These are phyloP conservation scores for Oxyruncus cristatus DNA, from an alignment of 2,113 vertebrate genomes.

Conservation along the genomic window DNA sequence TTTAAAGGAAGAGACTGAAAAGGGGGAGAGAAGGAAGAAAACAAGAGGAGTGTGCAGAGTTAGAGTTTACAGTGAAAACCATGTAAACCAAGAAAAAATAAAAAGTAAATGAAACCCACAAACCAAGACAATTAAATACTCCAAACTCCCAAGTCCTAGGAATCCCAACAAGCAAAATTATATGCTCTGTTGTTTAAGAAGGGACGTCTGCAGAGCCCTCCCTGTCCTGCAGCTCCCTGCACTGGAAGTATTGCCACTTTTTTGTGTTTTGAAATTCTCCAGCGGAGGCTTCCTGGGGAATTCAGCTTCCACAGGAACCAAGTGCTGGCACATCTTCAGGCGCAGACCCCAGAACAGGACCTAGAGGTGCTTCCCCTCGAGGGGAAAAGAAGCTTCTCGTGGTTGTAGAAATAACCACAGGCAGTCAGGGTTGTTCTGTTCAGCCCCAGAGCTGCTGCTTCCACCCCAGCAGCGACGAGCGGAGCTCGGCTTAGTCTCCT, in stretches of 20 bases:
- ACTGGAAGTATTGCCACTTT: neutral
- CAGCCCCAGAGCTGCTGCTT: neutral
- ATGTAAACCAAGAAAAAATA: neutral
- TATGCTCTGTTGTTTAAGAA: neutral
- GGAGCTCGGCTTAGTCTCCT: conserved; percentile 20
- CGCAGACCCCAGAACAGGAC: neutral
- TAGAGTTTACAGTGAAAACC: neutral
- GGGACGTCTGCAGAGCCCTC: neutral
- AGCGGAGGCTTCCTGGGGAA: neutral
- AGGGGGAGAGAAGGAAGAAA: neutral
- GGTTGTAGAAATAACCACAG: neutral
- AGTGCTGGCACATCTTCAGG: neutral
- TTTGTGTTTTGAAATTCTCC: neutral
- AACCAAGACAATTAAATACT: conserved; percentile 2
- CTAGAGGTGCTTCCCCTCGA: neutral
- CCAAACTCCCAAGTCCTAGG: neutral
- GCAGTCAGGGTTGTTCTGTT: neutral
- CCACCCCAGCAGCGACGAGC: neutral
- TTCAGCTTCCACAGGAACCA: neutral
- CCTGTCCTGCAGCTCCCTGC: neutral
- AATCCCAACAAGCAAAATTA: neutral
- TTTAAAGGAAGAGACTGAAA: neutral
- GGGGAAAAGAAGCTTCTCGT: neutral
- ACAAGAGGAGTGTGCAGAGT: neutral
- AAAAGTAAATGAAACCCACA: neutral